Evolutionary conservation across 2,888 invertebrate genomes (phyloP).

Genomic region (Calameuta idolon): DNA sequence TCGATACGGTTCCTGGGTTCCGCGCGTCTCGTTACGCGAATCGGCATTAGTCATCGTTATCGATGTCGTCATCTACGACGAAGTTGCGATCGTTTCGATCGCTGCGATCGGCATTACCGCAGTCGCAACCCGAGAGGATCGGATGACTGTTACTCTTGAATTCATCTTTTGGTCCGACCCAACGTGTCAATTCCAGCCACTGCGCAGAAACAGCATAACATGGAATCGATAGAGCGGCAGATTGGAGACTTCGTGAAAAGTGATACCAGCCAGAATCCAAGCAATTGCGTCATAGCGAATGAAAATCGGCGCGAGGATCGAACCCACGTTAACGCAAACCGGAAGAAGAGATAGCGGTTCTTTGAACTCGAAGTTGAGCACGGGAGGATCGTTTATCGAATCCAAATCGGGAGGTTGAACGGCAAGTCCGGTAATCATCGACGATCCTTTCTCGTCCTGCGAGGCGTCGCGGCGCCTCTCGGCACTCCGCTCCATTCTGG

Average conservation of each 20-base stretch:
- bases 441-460: neutral
- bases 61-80: neutral
- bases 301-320: neutral
- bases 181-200: neutral
- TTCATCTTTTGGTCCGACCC: neutral
- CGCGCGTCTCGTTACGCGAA: neutral
- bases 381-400: neutral
- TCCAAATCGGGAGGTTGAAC: neutral
- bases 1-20: neutral
- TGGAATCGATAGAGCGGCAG: neutral
- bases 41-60: conserved; percentile 2
- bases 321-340: neutral
- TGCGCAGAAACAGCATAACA: neutral
- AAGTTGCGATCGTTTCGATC: neutral
- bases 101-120: neutral
- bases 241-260: neutral
- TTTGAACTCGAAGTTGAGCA: neutral
- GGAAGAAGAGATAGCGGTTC: neutral
- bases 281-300: neutral
- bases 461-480: neutral
- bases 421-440: neutral
- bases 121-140: neutral
- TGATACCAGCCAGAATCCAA: neutral
- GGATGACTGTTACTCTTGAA: neutral
- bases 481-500: neutral